Evolutionary conservation across 2,797 vertebrate genomes (phyloP).

Genomic region (Phylloscopus collybita): DNA sequence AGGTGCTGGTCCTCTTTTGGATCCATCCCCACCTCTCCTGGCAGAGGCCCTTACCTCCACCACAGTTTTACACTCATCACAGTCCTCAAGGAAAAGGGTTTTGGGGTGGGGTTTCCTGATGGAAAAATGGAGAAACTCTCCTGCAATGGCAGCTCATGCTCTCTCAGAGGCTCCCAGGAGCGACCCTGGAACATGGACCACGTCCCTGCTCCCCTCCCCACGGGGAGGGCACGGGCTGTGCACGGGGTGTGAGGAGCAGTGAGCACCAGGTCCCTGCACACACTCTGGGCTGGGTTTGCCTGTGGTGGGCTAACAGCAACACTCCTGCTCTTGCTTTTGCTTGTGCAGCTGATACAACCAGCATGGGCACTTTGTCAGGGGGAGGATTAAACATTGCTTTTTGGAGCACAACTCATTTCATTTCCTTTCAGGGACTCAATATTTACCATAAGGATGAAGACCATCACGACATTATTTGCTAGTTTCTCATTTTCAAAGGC

Average conservation of each 20-base stretch:
- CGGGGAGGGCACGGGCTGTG: rapidly evolving
- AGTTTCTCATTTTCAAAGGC: not conserved
- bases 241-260: rapidly evolving
- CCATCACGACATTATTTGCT: not conserved
- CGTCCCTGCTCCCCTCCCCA: not conserved
- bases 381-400: not conserved
- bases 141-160: rapidly evolving
- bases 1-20: not conserved
- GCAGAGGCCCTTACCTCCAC: not conserved
- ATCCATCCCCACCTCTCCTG: not conserved
- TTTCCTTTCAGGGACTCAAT: not conserved
- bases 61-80: not conserved
- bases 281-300: not conserved
- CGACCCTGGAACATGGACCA: rapidly evolving
- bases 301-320: rapidly evolving
- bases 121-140: not conserved
- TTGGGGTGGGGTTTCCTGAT: not conserved
- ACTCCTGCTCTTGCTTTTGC: not conserved
- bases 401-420: not conserved
- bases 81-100: not conserved
- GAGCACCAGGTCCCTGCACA: rapidly evolving
- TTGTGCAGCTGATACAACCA: not conserved
- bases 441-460: not conserved
- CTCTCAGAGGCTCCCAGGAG: rapidly evolving
- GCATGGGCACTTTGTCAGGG: not conserved